Evolutionary conservation across 2,113 vertebrate genomes (phyloP).

Genomic region (Pycnonotus jocosus): DNA sequence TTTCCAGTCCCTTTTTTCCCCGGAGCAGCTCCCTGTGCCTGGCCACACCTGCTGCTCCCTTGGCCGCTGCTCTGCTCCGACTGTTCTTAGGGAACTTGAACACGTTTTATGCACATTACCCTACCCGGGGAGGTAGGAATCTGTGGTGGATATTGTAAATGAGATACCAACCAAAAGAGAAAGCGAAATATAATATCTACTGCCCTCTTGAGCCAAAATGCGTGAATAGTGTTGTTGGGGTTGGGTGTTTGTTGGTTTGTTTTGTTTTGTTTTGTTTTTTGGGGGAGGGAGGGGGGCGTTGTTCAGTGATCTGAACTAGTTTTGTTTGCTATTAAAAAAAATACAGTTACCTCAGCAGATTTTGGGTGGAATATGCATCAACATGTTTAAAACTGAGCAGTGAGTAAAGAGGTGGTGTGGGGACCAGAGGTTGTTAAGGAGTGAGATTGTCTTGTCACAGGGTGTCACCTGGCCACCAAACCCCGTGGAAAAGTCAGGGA

Average conservation of each 20-base stretch:
- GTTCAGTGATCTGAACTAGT: neutral
- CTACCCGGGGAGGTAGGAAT: slow-evolving; percentile 2
- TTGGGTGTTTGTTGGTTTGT: neutral
- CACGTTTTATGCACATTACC: slow-evolving; percentile 61
- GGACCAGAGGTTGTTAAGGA: slow-evolving; percentile 1
- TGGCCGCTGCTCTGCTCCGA: neutral
- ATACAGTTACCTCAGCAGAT: slow-evolving; percentile 27
- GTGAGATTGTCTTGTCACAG: neutral
- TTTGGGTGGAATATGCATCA: neutral
- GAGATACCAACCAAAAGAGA: slow-evolving; percentile 35
- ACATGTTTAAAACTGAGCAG: neutral
- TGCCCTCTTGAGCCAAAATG: slow-evolving; percentile 58
- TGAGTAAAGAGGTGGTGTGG: neutral
- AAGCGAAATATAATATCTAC: slow-evolving; percentile 14
- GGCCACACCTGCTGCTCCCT: neutral
- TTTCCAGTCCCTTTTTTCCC: neutral
- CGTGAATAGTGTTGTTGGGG: neutral
- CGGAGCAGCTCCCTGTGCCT: neutral
- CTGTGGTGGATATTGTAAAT: slow-evolving; percentile 6
- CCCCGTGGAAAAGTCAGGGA: neutral
- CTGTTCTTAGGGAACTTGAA: neutral
- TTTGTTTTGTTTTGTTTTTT: neutral
- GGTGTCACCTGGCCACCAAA: neutral
- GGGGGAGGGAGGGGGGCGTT: neutral
- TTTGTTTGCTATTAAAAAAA: neutral